Base-by-base conservation (phyloP, 2,113 vertebrate species). In the Seriola rivoliana region DNA sequence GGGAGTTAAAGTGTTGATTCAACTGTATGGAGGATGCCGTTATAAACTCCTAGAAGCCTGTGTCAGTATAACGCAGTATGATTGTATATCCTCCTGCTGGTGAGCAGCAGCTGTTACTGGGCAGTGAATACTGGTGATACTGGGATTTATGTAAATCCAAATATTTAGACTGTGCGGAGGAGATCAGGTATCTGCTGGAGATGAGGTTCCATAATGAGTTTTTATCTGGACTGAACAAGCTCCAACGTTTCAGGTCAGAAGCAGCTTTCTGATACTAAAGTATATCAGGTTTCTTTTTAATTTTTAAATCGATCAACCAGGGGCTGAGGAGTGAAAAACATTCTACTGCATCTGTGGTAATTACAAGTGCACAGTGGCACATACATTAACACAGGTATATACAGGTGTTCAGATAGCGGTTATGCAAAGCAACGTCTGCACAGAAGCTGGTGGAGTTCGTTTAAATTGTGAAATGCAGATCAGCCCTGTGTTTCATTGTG, bases 111-210 rank as follows among this genome's bases (percentile, higher is more conserved):
- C 81, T 83, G 89, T 81, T 5, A 67, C 17, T 29, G 78, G 21
- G 29, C 42, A 13, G 14, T 9, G 32, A 60, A 55, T 75, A 81
- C 70, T 59, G 74, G 52, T 84, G 62, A 86, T 81, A 66, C 78
- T 73, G 84, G 74, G 87, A 65, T 90, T 91, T 80, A 63, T 65
- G 46, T 67, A 4, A 74, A 83, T 46, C 80, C 73, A 90, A 91
- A 91, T 91, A 88, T 91, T 93, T 89, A 88, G 85, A 59, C 85
- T 87, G 76, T 8, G 59, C 25, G 62, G 25, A 68, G 14, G 68
- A 81, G 82, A 87, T 91, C 78, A 48, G 74, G 84, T 89, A 8
- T 88, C 88, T 23, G 78, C 57, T 19, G 36, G 62, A 74, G 42
- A 59, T 13, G 8, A 55, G n/a, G 34, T 0, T 23, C 42, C 12